Percentiles rank a stretch among this genome's conserved stretches.
Evolutionary conservation across 2,113 vertebrate species (phyloP).

Genomic region (human): DNA sequence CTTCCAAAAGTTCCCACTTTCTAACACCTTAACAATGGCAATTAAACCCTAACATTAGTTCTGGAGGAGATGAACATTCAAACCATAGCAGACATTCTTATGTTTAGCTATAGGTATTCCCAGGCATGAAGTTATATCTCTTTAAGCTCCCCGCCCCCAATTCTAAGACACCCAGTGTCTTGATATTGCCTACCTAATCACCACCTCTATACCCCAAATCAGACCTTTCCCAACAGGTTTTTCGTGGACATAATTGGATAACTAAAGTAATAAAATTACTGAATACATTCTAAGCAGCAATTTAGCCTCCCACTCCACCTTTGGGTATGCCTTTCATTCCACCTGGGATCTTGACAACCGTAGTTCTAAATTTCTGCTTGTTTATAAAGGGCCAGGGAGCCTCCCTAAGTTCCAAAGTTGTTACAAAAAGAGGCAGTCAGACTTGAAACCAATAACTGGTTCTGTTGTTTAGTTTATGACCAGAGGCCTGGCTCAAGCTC

Average conservation of each 20-base stretch:
- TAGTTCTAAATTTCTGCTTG: slow-evolving; percentile 26
- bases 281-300: slow-evolving; percentile 41
- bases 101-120: not conserved
- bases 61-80: not conserved
- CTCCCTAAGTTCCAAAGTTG: slow-evolving; percentile 57
- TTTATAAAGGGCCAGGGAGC: slow-evolving; percentile 43
- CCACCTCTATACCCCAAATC: not conserved
- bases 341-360: not conserved
- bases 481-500: slow-evolving; percentile 55
- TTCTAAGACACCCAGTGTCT: not conserved
- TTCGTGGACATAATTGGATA: slow-evolving; percentile 25
- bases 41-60: not conserved
- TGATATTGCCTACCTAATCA: not conserved
- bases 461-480: slow-evolving; percentile 64
- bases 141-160: not conserved
- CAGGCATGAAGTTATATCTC: not conserved
- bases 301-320: slow-evolving; percentile 10
- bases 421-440: slow-evolving; percentile 42
- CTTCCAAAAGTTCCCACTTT: not conserved
- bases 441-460: slow-evolving; percentile 63
- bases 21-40: not conserved
- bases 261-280: slow-evolving; percentile 48
- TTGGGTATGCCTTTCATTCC: not conserved
- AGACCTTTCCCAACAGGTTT: not conserved
- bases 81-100: not conserved